These are phyloP conservation scores for Chloroceryle amazona DNA, from an alignment of 2,797 vertebrate species.

Conservation along the genomic window DNA sequence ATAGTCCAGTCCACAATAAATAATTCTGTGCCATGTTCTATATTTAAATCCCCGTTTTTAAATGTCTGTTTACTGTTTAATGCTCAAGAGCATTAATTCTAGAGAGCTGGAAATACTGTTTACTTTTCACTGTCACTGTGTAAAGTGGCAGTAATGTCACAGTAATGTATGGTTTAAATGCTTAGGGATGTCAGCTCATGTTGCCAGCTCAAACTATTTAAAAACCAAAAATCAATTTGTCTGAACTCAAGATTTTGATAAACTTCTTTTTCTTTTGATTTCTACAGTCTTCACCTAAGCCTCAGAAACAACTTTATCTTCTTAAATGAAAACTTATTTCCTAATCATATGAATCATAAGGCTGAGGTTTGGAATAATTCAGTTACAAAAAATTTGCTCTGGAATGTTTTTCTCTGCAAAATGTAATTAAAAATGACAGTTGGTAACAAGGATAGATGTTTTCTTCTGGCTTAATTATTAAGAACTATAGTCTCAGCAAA, in stretches of 20 bases:
- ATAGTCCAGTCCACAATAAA: not conserved
- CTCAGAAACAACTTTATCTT: not conserved
- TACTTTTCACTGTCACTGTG: not conserved
- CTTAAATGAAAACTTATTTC: not conserved
- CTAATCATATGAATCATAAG: not conserved
- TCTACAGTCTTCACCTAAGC: not conserved
- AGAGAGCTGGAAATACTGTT: not conserved
- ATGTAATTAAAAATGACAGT: constrained; percentile 18
- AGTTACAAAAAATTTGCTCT: not conserved
- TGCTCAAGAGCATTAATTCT: not conserved
- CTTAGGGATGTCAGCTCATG: not conserved
- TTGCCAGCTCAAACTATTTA: not conserved
- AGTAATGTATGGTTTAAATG: not conserved
- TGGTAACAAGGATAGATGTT: constrained; percentile 3
- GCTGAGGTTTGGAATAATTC: not conserved
- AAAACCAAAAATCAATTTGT: not conserved
- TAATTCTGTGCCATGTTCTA: not conserved
- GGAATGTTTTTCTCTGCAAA: not conserved
- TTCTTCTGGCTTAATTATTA: constrained; percentile 18
- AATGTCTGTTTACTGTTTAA: not conserved
- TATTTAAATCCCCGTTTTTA: not conserved
- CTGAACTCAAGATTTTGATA: not conserved
- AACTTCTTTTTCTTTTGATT: not conserved
- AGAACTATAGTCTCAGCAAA: constrained; percentile 4
- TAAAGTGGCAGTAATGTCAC: not conserved